Evolutionary conservation across 1,140 invertebrate genomes (phyloP), one percentile per base, ranked within the genome.

Genomic region (Chionoecetes opilio): DNA sequence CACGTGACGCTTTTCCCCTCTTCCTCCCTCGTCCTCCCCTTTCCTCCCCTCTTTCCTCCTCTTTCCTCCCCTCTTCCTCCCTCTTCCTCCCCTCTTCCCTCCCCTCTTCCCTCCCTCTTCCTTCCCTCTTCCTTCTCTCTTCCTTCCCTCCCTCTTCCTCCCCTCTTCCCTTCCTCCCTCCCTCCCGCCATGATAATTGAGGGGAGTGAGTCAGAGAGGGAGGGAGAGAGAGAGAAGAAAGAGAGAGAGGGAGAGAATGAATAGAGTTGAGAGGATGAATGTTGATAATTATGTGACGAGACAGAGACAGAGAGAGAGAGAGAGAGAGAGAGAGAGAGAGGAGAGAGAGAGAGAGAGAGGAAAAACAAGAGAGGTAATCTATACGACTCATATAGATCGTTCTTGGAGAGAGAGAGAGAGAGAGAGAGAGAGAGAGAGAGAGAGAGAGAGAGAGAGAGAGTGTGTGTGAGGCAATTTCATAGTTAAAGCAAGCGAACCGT

Each of bases 311-410:
- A 85, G 82, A 85, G 82, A 85, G 82, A 85, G 82, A 85, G 86
- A 34, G 86, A 88, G 35, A 88, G 86, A 88, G 29, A 88, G 86
- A 88, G 86, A 34, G 86, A 34, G 86, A 88, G 35, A 88, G 86
- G 14, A 85, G 85, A 87, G 32, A 21, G 82, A 85, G 82, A 85
- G 34, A 35, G 34, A 85, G 29, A 35, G 29, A 35, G 82, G 26
- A 26, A 35, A n/a, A 85, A n/a, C 11, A n/a, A 85, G 85, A 87
- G 32, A 21, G 32, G n/a, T 35, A 87, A 87, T 87, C 85, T 21
- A 87, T 9, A 29, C 34, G 34, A 3, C 32, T 87, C 34, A 87
- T 17, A 38, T 26, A 34, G 29, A 38, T 35, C 37, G 85, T 37
- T 35, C 34, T 37, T 37, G 37, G 82, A 85, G 82, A 85, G 34